Conservation (phyloP, 2,888 invertebrate species). For the Augiades crinisus region DNA sequence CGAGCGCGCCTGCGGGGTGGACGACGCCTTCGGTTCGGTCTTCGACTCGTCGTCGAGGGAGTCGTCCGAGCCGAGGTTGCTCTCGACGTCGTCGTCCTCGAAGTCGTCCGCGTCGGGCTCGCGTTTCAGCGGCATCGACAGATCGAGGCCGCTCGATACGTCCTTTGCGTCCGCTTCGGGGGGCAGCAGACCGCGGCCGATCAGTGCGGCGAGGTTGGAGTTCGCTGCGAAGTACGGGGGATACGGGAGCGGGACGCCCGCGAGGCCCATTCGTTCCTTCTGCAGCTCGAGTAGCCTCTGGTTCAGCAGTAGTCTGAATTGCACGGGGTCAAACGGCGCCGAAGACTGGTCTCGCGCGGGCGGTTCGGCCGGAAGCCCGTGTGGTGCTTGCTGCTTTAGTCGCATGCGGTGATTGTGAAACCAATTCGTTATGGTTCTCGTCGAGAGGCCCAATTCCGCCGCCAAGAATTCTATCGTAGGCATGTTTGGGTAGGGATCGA, state of each 20-base stretch:
- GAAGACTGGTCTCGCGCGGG: conserved; percentile 87
- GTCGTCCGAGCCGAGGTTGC: conserved; percentile 87
- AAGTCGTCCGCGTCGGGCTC: conserved; percentile 90
- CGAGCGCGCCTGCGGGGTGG: conserved; percentile 65
- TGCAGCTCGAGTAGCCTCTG: conserved; percentile 94
- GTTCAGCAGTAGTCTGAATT: conserved; percentile 93
- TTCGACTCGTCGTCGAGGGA: conserved; percentile 82
- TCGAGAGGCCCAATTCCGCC: conserved; percentile 93
- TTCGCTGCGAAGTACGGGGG: conserved; percentile 90
- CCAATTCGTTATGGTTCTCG: conserved; percentile 99
- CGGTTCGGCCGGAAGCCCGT: conserved; percentile 87
- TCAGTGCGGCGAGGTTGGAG: conserved; percentile 88
- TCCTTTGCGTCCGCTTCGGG: conserved; percentile 85
- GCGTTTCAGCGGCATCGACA: conserved; percentile 92
- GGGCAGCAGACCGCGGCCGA: conserved; percentile 84
- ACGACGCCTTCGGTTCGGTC: conserved; percentile 78
- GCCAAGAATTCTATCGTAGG: conserved; percentile 98
- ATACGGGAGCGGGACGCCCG: conserved; percentile 88
- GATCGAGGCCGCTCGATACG: conserved; percentile 91
- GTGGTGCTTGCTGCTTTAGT: conserved; percentile 94
- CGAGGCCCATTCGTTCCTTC: conserved; percentile 90
- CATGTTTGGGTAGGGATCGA: conserved; percentile 98
- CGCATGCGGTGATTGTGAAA: conserved; percentile 99
- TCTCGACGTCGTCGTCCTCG: conserved; percentile 89
- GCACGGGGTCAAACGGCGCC: conserved; percentile 94